Base-by-base conservation (phyloP, 2,888 invertebrate genomes). In the Calameuta idolon region DNA sequence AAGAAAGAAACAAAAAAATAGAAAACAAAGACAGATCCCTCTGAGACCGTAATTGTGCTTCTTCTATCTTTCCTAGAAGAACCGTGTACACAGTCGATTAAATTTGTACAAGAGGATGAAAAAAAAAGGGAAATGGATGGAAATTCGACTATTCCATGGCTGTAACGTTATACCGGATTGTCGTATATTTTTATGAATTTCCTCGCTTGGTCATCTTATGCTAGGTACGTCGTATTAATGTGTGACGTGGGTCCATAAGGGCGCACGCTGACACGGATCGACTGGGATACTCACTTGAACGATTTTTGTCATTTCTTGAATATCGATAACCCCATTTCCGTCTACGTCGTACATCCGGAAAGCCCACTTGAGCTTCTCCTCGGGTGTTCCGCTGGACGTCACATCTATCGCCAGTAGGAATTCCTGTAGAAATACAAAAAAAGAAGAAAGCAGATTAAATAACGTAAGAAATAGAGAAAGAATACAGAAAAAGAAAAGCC, bases 281-380 rank as follows among this genome's bases (percentile, higher is more conserved):
- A 55, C 55, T 23, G 9, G 9, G 23, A 55, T 55, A 55, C 55
- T 71, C 33, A 98, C 98, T 97, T 98, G 98, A 84, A 99, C 98
- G 91, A 99, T 99, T 94, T 99, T 98, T 84, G 98, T 98, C 99
- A 99, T 99, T 94, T 99, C 99, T 92, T 98, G 97, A 89, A 98
- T 97, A 92, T 99, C 98, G 92, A 99, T 99, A 88, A 98, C 97
- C 81, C 98, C 99, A 91, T 99, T 99, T 75, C 98, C 98, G 92
- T 99, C 98, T 73, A 99, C 98, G 92, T 99, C 98, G 92, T 99
- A 98, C 98, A 98, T 98, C 91, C 98, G 96, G 94, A 99, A 99
- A 83, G 99, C 99, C 98, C 99, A 98, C 93, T 98, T 98, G 84
- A 99, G 94, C 92, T 99, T 99, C 92, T 99, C 98, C 92, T 99